Evolutionary conservation across 64 coral and sea anemone species (phyloP), one percentile per base, ranked within the genome.

Genomic region (Actinia tenebrosa): DNA sequence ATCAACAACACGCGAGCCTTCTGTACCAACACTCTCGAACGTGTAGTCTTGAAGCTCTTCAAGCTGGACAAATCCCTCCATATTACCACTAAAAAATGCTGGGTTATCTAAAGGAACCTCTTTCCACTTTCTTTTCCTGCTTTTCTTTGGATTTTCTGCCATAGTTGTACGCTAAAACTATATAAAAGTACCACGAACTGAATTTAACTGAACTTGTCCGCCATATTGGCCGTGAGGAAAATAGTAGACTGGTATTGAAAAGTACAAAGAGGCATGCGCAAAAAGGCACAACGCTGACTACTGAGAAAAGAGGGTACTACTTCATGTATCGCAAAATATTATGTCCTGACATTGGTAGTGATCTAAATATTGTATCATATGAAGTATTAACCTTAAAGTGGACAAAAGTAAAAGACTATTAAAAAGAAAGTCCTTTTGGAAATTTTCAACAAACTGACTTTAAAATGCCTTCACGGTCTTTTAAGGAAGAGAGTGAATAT

Each of bases 31-130:
- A 42, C 89, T 80, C 80, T 95, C 85, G 22, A 96, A 63, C 1
- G 79, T 69, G 30, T 96, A 96, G 61, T 90, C 90, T 16, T 89
- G 56, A 60, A 95, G 61, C 18, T 90, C 96, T 69, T 98, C 96
- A 14, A 98, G 81, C 3, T 90, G 94, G 7, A 95, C 96, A 89
- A 98, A 98, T 19, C 96, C 96, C 16, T 95, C 96, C 96, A 95
- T 90, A 77, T 95, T 87, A 10, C 87, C 88, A 17, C 86, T 54
- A 62, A 98, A 91, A 44, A 98, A 98, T 10, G 90, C 82, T 2
- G 82, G 81, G 50, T 94, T 88, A 27, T 98, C 90, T 47, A 98
- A 58, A 22, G 82, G 23, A 20, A 98, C 96, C 27, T 84, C 71
- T 46, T 66, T 64, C 96, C 96, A 98, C 60, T 95, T 95, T 66